These are phyloP conservation scores for Anodontia alba DNA, from an alignment of 2,888 invertebrate species.

Conservation along the genomic window DNA sequence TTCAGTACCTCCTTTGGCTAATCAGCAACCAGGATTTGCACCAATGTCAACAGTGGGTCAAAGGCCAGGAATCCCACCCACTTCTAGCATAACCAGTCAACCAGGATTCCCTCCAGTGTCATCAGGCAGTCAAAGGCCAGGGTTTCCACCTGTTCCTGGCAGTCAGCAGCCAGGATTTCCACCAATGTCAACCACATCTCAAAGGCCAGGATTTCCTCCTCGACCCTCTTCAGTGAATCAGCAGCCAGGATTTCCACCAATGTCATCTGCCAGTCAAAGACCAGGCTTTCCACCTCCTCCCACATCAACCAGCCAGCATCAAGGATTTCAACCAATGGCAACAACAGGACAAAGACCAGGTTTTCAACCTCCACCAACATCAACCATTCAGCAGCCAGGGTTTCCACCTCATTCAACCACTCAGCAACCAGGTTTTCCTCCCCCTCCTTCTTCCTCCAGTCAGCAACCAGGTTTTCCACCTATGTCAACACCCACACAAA, in stretches of 20 bases:
- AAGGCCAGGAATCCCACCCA: constrained; percentile 38
- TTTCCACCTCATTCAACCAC: constrained; percentile 39
- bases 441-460: constrained; percentile 31
- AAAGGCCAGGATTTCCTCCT: constrained; percentile 20
- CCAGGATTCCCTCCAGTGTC: constrained; percentile 38
- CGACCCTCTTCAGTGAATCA: constrained; percentile 18
- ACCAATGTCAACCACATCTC: constrained; percentile 28
- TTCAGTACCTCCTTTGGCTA: constrained; percentile 23
- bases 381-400: constrained; percentile 15
- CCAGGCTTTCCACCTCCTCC: constrained; percentile 37
- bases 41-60: constrained; percentile 28
- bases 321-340: constrained; percentile 34
- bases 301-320: constrained; percentile 25
- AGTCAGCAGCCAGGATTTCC: constrained; percentile 46
- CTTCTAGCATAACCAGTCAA: constrained; percentile 19
- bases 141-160: constrained; percentile 34
- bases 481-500: constrained; percentile 32
- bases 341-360: constrained; percentile 41
- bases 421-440: constrained; percentile 46
- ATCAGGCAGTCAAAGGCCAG: constrained; percentile 31
- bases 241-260: constrained; percentile 6
- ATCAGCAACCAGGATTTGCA: constrained; percentile 36
- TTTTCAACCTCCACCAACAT: constrained; percentile 27
- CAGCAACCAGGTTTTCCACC: constrained; percentile 37
- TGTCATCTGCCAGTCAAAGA: constrained; percentile 33